Percentiles rank a stretch among this genome's conserved stretches.
Evolutionary conservation across 2,797 vertebrate genomes (phyloP).

Genomic region (Cyprinodon diabolis): DNA sequence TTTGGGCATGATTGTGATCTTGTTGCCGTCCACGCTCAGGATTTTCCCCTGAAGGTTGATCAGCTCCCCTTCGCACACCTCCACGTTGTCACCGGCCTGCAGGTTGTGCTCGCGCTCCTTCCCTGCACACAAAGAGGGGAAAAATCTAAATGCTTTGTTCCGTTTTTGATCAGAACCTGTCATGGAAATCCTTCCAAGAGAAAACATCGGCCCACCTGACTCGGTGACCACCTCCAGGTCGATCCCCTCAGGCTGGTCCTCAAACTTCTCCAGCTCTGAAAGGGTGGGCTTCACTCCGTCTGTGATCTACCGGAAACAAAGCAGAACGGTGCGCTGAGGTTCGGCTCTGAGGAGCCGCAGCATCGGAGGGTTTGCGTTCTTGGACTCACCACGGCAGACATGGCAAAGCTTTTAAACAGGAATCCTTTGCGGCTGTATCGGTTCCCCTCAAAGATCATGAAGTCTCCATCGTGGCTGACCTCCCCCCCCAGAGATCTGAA

Average conservation of each 20-base stretch:
- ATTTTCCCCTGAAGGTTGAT: conserved; percentile 97
- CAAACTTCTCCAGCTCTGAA: conserved; percentile 95
- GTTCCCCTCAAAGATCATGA: conserved; percentile 97
- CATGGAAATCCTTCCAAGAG: no score
- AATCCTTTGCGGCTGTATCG: conserved; percentile 97
- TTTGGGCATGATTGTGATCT: conserved; percentile 97
- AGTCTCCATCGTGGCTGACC: conserved; percentile 94
- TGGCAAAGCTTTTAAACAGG: conserved; percentile 96
- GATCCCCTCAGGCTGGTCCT: conserved; percentile 95
- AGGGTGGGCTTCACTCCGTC: conserved; percentile 95
- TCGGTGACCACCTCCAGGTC: conserved; percentile 96
- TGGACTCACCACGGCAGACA: conserved; percentile 92
- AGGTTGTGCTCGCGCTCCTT: conserved; percentile 96
- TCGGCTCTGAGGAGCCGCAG: neutral
- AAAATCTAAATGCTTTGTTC: no score
- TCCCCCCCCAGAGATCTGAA: conserved; percentile 91
- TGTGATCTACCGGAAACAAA: conserved; percentile 84
- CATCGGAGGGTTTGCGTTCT: no score
- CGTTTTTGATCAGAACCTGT: no score
- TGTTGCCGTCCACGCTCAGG: conserved; percentile 95
- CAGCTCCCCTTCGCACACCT: conserved; percentile 95
- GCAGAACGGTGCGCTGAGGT: neutral
- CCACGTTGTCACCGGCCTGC: conserved; percentile 95
- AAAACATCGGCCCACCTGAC: conserved; percentile 78
- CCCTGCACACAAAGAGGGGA: conserved; percentile 67